phyloP scores from a whole-genome alignment of 1,140 invertebrate genomes.

The Cotesia typhae region DNA sequence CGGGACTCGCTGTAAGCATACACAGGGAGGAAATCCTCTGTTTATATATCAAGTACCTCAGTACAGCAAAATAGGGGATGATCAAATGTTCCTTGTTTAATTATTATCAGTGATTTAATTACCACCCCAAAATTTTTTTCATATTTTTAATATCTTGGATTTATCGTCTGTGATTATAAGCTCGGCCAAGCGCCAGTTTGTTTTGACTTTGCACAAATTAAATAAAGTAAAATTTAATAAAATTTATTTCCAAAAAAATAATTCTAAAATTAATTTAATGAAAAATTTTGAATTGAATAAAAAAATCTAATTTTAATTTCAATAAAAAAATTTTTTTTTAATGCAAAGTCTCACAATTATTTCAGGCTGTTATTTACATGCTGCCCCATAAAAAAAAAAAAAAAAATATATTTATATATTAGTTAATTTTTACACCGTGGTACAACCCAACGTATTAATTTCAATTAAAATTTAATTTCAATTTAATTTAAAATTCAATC shows the following conservation, averaged over 20 bases:
- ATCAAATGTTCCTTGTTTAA: neutral
- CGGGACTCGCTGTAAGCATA: conserved; percentile 61
- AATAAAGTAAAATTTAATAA: neutral
- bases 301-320: neutral
- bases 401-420: conserved; percentile 44
- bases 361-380: conserved; percentile 62
- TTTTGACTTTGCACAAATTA: conserved; percentile 18
- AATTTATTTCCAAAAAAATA: neutral
- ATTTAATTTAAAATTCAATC: too few species aligned
- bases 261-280: neutral
- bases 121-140: neutral
- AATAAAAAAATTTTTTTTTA: conserved; percentile 10
- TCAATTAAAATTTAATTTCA: too few species aligned
- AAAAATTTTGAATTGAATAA: neutral
- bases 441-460: conserved; percentile 48
- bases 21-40: conserved; percentile 52
- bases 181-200: conserved; percentile 35
- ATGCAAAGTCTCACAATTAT: conserved; percentile 48
- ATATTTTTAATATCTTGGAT: conserved; percentile 1
- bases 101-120: too few species aligned
- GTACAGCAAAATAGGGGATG: too few species aligned
- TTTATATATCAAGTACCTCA: conserved; percentile 6
- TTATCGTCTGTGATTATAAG: conserved; percentile 24
- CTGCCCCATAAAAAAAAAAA: conserved; percentile 50
- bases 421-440: conserved; percentile 49